Evolutionary conservation across 1,140 invertebrate species (phyloP).

Genomic region (Drosophila melanica): DNA sequence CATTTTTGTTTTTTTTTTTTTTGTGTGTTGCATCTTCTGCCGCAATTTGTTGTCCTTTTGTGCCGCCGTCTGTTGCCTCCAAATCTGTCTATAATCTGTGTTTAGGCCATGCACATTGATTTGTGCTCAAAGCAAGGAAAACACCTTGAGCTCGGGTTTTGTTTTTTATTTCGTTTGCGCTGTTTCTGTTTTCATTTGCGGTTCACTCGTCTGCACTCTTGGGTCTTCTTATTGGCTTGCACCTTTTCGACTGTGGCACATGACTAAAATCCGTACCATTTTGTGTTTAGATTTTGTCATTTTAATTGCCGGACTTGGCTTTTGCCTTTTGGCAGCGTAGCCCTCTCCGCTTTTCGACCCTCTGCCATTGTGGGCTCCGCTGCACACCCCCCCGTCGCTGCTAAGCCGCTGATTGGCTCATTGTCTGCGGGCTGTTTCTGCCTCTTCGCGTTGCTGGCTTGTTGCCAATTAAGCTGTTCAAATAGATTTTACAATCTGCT

Average conservation of each 20-base stretch:
- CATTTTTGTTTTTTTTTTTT: slow-evolving; percentile 22
- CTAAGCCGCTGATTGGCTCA: slow-evolving; percentile 63
- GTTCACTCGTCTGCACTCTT: slow-evolving; percentile 33
- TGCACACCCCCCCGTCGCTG: not conserved
- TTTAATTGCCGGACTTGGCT: slow-evolving; percentile 69
- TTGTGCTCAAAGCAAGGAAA: slow-evolving; percentile 46
- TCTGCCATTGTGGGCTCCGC: not conserved
- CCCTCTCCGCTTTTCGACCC: slow-evolving; percentile 37
- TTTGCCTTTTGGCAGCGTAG: slow-evolving; percentile 16
- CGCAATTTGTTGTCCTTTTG: slow-evolving; percentile 59
- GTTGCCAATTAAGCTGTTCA: slow-evolving; percentile 77
- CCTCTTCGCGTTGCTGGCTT: slow-evolving; percentile 7
- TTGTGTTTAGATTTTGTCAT: slow-evolving; percentile 82
- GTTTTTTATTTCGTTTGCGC: not conserved
- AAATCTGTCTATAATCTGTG: slow-evolving; percentile 82
- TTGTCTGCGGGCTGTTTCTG: slow-evolving; percentile 22
- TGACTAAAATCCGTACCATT: slow-evolving; percentile 70
- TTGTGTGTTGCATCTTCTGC: slow-evolving; percentile 54
- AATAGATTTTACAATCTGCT: slow-evolving; percentile 72
- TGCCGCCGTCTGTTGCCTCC: slow-evolving; percentile 55
- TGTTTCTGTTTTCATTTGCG: too few species aligned
- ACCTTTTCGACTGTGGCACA: slow-evolving; percentile 59
- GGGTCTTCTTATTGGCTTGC: slow-evolving; percentile 63
- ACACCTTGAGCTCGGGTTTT: slow-evolving; percentile 64
- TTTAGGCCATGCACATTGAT: slow-evolving; percentile 63